Evolutionary conservation across 2,888 invertebrate species (phyloP).

Genomic region (Lymantria monacha): DNA sequence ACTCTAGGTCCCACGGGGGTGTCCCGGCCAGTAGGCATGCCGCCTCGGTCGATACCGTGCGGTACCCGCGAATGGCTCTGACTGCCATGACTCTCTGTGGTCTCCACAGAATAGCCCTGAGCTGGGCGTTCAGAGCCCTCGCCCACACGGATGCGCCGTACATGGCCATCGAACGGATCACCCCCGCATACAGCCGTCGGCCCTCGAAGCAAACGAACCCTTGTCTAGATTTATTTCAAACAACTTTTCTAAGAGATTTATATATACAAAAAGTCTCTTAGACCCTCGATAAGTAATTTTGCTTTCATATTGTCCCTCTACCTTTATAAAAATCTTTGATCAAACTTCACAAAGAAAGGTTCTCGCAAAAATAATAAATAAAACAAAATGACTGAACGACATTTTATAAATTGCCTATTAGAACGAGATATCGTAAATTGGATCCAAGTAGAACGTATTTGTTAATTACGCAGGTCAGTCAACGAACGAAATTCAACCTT

Average conservation of each 20-base stretch:
- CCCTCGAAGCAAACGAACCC: too few species aligned
- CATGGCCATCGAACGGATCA: too few species aligned
- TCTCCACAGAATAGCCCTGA: too few species aligned
- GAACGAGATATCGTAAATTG: constrained; percentile 33
- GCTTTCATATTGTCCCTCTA: constrained; percentile 4
- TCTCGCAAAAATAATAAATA: constrained; percentile 21
- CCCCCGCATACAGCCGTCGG: too few species aligned
- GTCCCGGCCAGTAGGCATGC: too few species aligned
- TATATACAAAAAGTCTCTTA: constrained; percentile 8
- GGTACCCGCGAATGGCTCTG: too few species aligned
- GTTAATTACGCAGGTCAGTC: constrained; percentile 41
- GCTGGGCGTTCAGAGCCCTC: too few species aligned
- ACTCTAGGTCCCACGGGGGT: too few species aligned
- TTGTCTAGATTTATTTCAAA: constrained; percentile 29
- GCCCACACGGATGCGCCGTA: too few species aligned
- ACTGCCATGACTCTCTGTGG: too few species aligned
- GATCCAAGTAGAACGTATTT: constrained; percentile 42
- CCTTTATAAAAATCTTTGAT: constrained; percentile 10
- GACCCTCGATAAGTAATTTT: constrained; percentile 17
- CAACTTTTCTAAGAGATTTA: constrained; percentile 25
- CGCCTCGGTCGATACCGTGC: too few species aligned
- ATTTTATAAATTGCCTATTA: constrained; percentile 32
- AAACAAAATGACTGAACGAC: constrained; percentile 19
- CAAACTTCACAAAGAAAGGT: constrained; percentile 2
- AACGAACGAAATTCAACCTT: constrained; percentile 23